phyloP scores from a whole-genome alignment of 2,113 vertebrate genomes.

The Meles meles region DNA sequence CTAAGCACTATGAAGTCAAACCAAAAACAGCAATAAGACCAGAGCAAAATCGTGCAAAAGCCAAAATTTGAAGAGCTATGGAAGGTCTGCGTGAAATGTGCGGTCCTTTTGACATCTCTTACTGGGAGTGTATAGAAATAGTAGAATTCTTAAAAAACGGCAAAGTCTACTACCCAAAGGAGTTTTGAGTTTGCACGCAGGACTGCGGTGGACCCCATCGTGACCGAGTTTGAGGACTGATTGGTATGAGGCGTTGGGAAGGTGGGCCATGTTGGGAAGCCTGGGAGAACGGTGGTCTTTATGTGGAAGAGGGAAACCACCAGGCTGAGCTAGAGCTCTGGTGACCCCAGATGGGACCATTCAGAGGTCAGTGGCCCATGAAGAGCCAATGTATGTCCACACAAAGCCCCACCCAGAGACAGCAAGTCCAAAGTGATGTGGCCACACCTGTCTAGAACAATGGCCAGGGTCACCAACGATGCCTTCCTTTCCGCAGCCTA shows the following conservation, averaged over 20 bases:
- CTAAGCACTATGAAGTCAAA: rapidly evolving
- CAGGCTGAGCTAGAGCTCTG: too few relatives aligned
- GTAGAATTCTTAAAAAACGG: background rate
- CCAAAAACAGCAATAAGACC: background rate
- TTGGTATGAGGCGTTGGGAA: too few relatives aligned
- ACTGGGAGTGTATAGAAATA: rapidly evolving
- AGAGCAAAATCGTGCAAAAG: background rate
- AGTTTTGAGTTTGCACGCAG: background rate
- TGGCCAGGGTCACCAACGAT: rapidly evolving
- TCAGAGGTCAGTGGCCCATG: too few relatives aligned
- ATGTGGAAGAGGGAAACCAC: too few relatives aligned
- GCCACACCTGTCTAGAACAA: rapidly evolving
- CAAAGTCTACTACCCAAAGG: rapidly evolving
- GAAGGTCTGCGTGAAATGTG: rapidly evolving
- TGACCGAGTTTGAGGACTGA: background rate
- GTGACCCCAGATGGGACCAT: background rate
- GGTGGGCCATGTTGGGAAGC: background rate
- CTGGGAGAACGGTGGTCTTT: background rate
- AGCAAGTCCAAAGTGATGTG: too few relatives aligned
- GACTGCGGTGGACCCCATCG: background rate
- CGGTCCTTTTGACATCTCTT: too few relatives aligned
- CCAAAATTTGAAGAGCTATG: too few relatives aligned
- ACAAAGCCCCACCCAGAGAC: background rate
- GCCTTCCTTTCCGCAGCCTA: background rate
- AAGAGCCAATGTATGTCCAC: too few relatives aligned